Base-by-base conservation (phyloP, 2,888 invertebrate genomes). In the Cecidostiba fungosa region DNA sequence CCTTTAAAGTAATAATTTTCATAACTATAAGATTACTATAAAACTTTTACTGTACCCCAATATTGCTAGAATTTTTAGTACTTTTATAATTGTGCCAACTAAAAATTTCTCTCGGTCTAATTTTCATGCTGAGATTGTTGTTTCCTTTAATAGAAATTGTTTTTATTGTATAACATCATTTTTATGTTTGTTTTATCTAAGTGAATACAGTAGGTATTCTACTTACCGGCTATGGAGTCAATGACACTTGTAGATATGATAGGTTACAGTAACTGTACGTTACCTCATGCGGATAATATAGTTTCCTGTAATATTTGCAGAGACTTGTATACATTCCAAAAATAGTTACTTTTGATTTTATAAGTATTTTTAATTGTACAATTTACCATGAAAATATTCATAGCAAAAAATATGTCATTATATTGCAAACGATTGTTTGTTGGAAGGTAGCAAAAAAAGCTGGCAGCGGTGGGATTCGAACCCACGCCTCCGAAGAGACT, bases 401-500 rank as follows among this genome's bases (percentile, higher is more conserved):
- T 39, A 8, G 39, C 39, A 43, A 43, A 43, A 39, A 43, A 43
- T 10, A 3, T 19, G 16, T 16, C 16, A 3, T 59, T 8, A 59
- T 6, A 59, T 59, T 23, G 23, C 10, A 23, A 23, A 59, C 2
- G 10, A 23, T 59, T 50, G 3, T 16, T 50, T 16, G 19, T 50
- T 19, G 5, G 5, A 50, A 50, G 19, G 5, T 50, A 50, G 50
- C 19, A 66, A 66, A 66, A 66, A 54, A 3, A 66, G 29, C 3
- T 85, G 79, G 83, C 82, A 82, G 79, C 82, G 82, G 82, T 79
- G 78, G 81, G 91, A 91, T 92, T 93, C 92, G 92, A 93, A 93
- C 93, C 92, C 92, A 93, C 92, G 93, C 92, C 93, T 92, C 93
- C 93, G 92, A 92, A 91, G 93, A 93, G 93, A 93, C 93, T 93